Base-by-base conservation (phyloP, 2,113 vertebrate genomes). In the Trachemys scripta region DNA sequence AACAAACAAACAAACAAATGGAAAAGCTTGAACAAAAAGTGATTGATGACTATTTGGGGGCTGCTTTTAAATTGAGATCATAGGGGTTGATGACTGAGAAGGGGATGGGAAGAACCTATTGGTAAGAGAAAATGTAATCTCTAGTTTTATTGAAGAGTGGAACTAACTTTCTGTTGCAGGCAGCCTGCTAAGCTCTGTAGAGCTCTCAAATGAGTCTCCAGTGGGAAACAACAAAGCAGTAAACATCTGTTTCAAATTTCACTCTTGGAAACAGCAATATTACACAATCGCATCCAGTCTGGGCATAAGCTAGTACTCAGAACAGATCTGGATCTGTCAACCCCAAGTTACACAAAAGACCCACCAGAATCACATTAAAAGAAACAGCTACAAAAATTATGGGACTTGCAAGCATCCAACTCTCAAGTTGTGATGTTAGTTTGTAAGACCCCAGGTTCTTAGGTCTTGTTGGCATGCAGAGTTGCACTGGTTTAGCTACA, bases 1-100 rank as follows among this genome's bases (percentile, higher is more conserved):
- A 87, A 88, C 53, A 87, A 76, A 47, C 17, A 76, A 76, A 8
- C 14, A 76, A 76, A 76, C 62, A 51, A 8, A 72, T 19, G 13
- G 35, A 80, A 84, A 93, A 49, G 42, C 75, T 72, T 59, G 42
- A 72, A 57, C 49, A 92, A 85, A 92, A 81, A 65, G 49, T 89
- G 91, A 93, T 85, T 75, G 87, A 85, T 89, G 79, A 49, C 82
- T 93, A 72, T 93, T 93, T 50, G 35, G 87, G 29, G 85, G 91
- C 50, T 72, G 75, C 80, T 80, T 84, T 80, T 89, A 93, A 89
- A 89, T 81, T 89, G 91, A 76, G 82, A 82, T 93, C 76, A 69
- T 12, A 13, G 12, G 50, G 75, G 87, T 75, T 89, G 82, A 92
- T 84, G 72, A 80, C 82, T 84, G 81, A 27, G 42, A 51, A 53